phyloP scores from a whole-genome alignment of 2,113 vertebrate species.

The Ophthalmolycus amberensis region DNA sequence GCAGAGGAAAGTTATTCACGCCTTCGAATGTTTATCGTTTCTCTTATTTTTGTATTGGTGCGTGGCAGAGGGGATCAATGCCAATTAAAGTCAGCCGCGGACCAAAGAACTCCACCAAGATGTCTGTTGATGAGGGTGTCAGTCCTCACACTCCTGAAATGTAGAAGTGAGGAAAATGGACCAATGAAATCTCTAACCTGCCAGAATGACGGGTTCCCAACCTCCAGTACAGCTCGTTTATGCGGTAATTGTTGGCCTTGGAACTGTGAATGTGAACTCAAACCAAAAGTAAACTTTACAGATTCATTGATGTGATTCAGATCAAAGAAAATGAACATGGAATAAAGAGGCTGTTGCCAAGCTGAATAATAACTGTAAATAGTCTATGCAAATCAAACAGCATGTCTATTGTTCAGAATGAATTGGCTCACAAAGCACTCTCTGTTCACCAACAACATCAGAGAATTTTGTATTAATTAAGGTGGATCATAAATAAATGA shows the following conservation, averaged over 20 bases:
- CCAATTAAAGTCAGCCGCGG: constrained; percentile 11
- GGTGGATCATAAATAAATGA: background rate
- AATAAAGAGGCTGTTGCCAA: constrained; percentile 1
- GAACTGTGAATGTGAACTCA: background rate
- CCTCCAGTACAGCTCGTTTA: background rate
- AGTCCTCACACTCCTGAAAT: background rate
- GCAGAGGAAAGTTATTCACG: background rate
- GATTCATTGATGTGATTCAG: constrained; percentile 1
- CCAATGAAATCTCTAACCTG: background rate
- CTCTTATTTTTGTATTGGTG: background rate
- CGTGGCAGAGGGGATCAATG: constrained; percentile 14
- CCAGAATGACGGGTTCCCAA: background rate
- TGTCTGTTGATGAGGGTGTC: background rate
- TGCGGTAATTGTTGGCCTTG: background rate
- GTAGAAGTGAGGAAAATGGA: background rate
- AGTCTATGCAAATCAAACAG: constrained; percentile 36
- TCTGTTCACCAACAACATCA: background rate
- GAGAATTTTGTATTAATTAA: background rate
- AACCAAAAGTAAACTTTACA: background rate
- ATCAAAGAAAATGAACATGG: too few species aligned
- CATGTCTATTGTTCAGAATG: constrained; percentile 18
- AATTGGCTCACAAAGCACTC: constrained; percentile 3
- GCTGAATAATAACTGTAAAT: constrained; percentile 26
- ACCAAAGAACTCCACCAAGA: background rate
- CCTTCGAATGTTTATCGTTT: constrained; percentile 3